These are phyloP conservation scores for Lordiphosa andalusiaca DNA, from an alignment of 2,888 invertebrate species.

Conservation along the genomic window DNA sequence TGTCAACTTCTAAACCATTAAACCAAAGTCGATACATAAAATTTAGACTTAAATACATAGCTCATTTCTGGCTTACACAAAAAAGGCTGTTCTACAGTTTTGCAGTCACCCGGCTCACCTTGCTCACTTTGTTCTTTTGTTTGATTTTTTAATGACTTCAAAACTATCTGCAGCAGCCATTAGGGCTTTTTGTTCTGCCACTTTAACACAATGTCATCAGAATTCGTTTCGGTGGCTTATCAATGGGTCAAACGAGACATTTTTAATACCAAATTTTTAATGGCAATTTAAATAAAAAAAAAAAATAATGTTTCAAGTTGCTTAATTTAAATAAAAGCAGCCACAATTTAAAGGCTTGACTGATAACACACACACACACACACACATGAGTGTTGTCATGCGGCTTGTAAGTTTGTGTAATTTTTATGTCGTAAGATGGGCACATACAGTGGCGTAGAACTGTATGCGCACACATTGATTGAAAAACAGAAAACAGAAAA, in stretches of 20 bases:
- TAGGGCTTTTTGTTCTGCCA: slow-evolving; percentile 24
- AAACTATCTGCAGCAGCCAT: slow-evolving; percentile 23
- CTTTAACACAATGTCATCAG: slow-evolving; percentile 3
- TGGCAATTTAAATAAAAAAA: slow-evolving; percentile 64
- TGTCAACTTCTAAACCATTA: too few relatives aligned
- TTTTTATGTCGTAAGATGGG: slow-evolving; percentile 31
- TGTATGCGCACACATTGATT: slow-evolving; percentile 48
- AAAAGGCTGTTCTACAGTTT: not conserved
- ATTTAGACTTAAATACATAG: too few relatives aligned
- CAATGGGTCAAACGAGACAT: slow-evolving; percentile 36
- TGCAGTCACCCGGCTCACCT: slow-evolving; percentile 2
- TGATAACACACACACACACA: slow-evolving; percentile 52
- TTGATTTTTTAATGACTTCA: slow-evolving; percentile 18
- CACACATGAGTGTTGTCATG: slow-evolving; percentile 2
- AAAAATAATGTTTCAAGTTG: slow-evolving; percentile 52
- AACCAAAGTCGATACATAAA: too few relatives aligned
- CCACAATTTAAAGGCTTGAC: slow-evolving; percentile 42
- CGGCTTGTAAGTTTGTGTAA: slow-evolving; percentile 20
- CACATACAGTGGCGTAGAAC: slow-evolving; percentile 30
- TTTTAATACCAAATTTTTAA: slow-evolving; percentile 38
- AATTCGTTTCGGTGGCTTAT: slow-evolving; percentile 40
- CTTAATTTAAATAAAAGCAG: slow-evolving; percentile 65
- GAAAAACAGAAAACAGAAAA: slow-evolving; percentile 43
- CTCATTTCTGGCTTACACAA: too few relatives aligned
- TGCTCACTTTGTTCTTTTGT: slow-evolving; percentile 1